A percentile compares a stretch with the other conserved stretches of the same genome.
Conservation (phyloP, 2,888 invertebrate genomes). For the Trissonchulus sp. region DNA sequence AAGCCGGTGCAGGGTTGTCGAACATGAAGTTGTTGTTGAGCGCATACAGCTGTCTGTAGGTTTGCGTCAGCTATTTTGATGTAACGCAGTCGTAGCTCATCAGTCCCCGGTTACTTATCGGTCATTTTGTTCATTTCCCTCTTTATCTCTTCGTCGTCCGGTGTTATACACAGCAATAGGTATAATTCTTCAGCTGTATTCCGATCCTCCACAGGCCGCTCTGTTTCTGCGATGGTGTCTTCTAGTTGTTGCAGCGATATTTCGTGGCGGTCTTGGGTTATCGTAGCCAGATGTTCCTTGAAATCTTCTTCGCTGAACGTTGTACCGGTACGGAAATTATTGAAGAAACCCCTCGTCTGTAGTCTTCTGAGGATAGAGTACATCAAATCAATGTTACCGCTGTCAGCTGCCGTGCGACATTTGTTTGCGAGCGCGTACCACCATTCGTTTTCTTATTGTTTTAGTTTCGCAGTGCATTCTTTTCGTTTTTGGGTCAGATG, state of each 20-base stretch:
- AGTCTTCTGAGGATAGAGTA: background rate
- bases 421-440: background rate
- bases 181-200: background rate
- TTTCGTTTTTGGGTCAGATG: too few relatives aligned
- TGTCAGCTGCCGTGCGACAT: conserved; percentile 2
- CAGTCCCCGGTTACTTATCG: conserved; percentile 9
- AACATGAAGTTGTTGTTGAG: background rate
- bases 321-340: background rate
- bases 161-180: background rate
- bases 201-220: background rate
- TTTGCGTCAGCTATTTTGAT: background rate
- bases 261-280: conserved; percentile 14
- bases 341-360: background rate
- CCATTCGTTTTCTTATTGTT: conserved; percentile 15
- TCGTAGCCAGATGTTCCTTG: conserved; percentile 3
- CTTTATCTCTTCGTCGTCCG: background rate
- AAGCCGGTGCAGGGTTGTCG: background rate
- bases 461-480: background rate
- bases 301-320: conserved; percentile 16
- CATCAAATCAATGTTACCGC: background rate
- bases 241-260: background rate
- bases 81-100: conserved; percentile 8
- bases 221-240: background rate
- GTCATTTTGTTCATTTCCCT: conserved; percentile 5
- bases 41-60: background rate